Evolutionary conservation across 2,113 vertebrate species (phyloP).

Genomic region (Corythoichthys intestinalis): DNA sequence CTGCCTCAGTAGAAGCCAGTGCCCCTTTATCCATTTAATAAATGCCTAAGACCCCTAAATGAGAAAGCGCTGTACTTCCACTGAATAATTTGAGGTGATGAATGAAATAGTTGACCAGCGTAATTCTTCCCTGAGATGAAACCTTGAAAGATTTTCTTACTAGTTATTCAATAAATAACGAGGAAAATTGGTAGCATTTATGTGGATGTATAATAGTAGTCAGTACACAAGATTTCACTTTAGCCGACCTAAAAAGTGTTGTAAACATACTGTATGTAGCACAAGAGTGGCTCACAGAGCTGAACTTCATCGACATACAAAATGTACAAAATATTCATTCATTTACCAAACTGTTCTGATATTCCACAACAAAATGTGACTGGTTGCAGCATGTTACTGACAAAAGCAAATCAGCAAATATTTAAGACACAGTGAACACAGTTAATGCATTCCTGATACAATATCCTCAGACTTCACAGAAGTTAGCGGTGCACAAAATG

Average conservation of each 20-base stretch:
- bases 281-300: constrained; percentile 18
- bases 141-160: not conserved
- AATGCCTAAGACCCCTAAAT: not conserved
- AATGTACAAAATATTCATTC: constrained; percentile 9
- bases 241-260: constrained; percentile 45
- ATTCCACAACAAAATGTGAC: constrained; percentile 10
- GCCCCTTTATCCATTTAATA: not conserved
- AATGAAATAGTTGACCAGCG: constrained; percentile 81
- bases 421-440: constrained; percentile 1
- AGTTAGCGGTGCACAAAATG: constrained; percentile 84
- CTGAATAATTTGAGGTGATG: constrained; percentile 67
- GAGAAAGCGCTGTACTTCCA: not conserved
- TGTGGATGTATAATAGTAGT: constrained; percentile 38
- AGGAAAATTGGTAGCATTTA: too few species aligned
- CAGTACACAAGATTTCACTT: constrained; percentile 42
- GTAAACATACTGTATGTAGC: constrained; percentile 60
- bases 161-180: not conserved
- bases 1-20: too few species aligned
- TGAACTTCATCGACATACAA: not conserved
- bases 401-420: constrained; percentile 62
- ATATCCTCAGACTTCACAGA: constrained; percentile 93
- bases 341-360: not conserved
- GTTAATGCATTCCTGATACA: constrained; percentile 78
- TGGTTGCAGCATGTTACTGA: constrained; percentile 9
- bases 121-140: constrained; percentile 80